Evolutionary conservation across 2,888 invertebrate genomes (phyloP).

Genomic region (Clanis bilineata): DNA sequence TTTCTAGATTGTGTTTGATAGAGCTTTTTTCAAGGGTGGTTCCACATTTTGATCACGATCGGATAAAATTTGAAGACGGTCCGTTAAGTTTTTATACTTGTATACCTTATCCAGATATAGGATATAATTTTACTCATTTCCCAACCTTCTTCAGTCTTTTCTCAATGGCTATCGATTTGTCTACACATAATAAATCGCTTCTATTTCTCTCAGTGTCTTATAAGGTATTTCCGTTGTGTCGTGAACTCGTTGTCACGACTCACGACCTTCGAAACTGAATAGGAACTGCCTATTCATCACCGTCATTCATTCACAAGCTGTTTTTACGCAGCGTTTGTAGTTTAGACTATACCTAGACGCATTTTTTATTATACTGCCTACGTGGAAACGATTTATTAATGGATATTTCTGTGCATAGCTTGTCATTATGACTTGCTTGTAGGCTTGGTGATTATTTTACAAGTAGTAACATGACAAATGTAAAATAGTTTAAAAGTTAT

Average conservation of each 20-base stretch:
- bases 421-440: too few relatives aligned
- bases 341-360: background rate
- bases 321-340: background rate
- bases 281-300: conserved; percentile 12
- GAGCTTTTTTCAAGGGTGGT: too few relatives aligned
- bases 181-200: background rate
- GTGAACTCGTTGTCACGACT: background rate
- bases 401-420: background rate
- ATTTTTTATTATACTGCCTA: background rate
- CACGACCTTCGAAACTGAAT: conserved; percentile 7
- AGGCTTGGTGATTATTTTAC: too few relatives aligned
- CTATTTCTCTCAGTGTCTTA: background rate
- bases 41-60: too few relatives aligned
- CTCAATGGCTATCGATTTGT: background rate
- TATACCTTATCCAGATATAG: too few relatives aligned
- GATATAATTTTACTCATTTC: background rate
- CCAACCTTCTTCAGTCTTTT: background rate
- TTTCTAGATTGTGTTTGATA: too few relatives aligned
- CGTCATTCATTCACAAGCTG: background rate
- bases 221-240: conserved; percentile 8
- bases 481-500: too few relatives aligned
- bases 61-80: too few relatives aligned
- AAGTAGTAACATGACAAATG: too few relatives aligned
- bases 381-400: background rate
- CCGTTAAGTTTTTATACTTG: too few relatives aligned